These are phyloP conservation scores for Astropecten irregularis DNA, from an alignment of 53 echinoderm and acorn worm genomes.

Conservation along the genomic window DNA sequence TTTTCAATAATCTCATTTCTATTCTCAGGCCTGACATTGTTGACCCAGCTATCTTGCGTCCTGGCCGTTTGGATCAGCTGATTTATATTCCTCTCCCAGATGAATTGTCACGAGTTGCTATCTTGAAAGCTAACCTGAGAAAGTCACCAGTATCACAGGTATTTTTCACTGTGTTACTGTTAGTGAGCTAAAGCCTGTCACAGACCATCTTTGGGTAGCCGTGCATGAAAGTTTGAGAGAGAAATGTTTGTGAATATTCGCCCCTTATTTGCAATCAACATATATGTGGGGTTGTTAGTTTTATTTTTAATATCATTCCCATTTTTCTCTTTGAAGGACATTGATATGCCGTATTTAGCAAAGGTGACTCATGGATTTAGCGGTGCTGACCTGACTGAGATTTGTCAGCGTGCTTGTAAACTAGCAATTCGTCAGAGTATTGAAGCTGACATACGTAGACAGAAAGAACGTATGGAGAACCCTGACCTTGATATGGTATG, in stretches of 20 bases:
- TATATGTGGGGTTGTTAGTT: too few species aligned
- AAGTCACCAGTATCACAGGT: constrained; percentile 93
- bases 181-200: too few species aligned
- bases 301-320: too few species aligned
- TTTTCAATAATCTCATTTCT: neutral
- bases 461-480: constrained; percentile 72
- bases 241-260: too few species aligned
- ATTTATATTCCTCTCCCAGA: constrained; percentile 96
- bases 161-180: too few species aligned
- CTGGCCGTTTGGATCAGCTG: constrained; percentile 95
- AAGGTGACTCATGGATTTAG: constrained; percentile 96
- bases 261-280: too few species aligned
- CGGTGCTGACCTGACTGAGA: constrained; percentile 97
- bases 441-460: constrained; percentile 81
- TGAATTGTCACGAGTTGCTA: constrained; percentile 82
- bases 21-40: constrained; percentile 92
- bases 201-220: too few species aligned
- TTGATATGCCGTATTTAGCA: constrained; percentile 78
- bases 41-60: constrained; percentile 95
- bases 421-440: constrained; percentile 94
- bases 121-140: constrained; percentile 91
- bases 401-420: constrained; percentile 97
- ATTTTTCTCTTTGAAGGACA: too few species aligned
- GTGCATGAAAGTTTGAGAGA: too few species aligned
- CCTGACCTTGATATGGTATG: constrained; percentile 94